Conservation (phyloP, 37 sponge, comb jelly and placozoan species). For the Diacarnus erythraeanus region DNA sequence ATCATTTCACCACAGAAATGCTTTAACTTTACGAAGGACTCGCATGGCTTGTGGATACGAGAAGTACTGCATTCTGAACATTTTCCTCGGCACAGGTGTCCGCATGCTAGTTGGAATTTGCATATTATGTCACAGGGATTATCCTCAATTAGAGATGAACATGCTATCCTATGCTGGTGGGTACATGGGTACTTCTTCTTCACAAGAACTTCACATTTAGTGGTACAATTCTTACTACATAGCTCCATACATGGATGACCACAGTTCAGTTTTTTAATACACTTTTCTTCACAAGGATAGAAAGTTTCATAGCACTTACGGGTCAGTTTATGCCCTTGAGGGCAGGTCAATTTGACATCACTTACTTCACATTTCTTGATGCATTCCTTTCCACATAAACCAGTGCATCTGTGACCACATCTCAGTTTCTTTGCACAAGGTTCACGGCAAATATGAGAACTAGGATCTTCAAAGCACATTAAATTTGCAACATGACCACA, state of each 20-base stretch:
- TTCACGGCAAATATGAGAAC: constrained; percentile 29
- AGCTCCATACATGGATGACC: background rate
- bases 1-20: constrained; percentile 42
- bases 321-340: background rate
- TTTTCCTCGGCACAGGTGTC: constrained; percentile 64
- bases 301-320: background rate
- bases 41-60: constrained; percentile 43
- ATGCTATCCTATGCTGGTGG: constrained; percentile 18
- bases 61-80: constrained; percentile 46
- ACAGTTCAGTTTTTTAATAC: background rate
- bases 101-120: constrained; percentile 42
- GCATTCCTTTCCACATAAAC: constrained; percentile 57
- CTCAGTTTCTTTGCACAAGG: constrained; percentile 40
- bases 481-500: background rate
- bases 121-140: constrained; percentile 39
- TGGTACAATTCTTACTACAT: background rate
- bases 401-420: constrained; percentile 56
- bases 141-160: background rate
- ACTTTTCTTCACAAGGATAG: background rate
- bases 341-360: background rate
- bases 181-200: constrained; percentile 32
- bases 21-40: background rate
- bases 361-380: background rate
- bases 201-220: background rate
- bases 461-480: background rate